Evolutionary conservation across 2,113 vertebrate species (phyloP).

Genomic region (Piaya cayana): DNA sequence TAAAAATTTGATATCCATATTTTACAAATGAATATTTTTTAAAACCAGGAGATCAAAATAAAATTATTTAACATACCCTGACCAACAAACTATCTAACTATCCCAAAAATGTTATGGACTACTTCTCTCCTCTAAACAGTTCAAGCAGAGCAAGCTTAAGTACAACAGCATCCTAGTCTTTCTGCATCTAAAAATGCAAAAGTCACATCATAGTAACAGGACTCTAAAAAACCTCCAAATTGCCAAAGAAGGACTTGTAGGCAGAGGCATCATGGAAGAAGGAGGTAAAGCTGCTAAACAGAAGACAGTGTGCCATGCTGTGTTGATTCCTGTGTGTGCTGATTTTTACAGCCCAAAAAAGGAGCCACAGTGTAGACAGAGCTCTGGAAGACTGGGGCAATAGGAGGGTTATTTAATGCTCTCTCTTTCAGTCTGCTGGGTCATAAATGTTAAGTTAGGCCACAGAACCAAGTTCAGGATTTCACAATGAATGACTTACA

Average conservation of each 20-base stretch:
- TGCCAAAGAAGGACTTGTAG: background rate
- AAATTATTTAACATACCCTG: background rate
- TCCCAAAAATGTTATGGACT: background rate
- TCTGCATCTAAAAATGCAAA: background rate
- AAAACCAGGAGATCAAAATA: background rate
- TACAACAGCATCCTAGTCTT: background rate
- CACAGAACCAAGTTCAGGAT: background rate
- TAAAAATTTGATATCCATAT: background rate
- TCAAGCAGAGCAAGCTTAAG: background rate
- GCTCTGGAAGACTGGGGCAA: background rate
- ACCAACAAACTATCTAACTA: background rate
- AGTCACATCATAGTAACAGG: background rate
- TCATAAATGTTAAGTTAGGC: background rate
- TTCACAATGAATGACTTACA: background rate
- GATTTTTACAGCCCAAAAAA: background rate
- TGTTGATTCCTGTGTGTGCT: background rate
- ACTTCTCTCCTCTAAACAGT: background rate
- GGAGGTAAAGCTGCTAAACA: background rate
- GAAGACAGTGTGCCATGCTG: background rate
- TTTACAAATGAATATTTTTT: background rate
- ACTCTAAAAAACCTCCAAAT: background rate
- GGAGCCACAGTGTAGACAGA: accelerated
- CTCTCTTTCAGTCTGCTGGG: background rate
- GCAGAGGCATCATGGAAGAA: background rate
- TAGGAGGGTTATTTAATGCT: background rate